Percentiles rank a stretch among this genome's conserved stretches.
Conservation (phyloP, 1,140 invertebrate genomes). For the Homalodisca vitripennis region DNA sequence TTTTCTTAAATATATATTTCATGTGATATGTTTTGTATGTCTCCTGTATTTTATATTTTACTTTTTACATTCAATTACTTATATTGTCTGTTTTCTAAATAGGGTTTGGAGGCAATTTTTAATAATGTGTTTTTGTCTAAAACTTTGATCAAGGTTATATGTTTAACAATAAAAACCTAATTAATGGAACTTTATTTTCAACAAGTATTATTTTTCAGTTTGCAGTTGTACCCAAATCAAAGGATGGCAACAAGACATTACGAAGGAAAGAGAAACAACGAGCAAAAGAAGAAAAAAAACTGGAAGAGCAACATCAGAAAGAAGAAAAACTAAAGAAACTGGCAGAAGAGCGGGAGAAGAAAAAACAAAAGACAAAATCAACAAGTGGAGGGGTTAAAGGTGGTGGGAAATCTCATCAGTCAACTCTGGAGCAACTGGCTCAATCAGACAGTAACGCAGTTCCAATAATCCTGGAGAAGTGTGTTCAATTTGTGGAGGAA, state of each 20-base stretch:
- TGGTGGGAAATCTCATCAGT: constrained; percentile 47
- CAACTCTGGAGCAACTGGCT: constrained; percentile 60
- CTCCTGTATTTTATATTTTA: too few species aligned
- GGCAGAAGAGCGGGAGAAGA: constrained; percentile 71
- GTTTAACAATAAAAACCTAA: too few species aligned
- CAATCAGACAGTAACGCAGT: constrained; percentile 80
- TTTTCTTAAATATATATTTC: too few species aligned
- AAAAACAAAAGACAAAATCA: constrained; percentile 62
- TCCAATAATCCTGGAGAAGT: constrained; percentile 92
- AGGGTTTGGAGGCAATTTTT: too few species aligned
- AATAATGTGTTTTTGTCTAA: too few species aligned
- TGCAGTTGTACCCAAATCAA: constrained; percentile 59
- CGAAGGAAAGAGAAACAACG: constrained; percentile 71
- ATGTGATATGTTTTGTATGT: too few species aligned
- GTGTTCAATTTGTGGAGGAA: constrained; percentile 92
- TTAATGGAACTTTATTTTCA: too few species aligned
- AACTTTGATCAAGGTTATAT: too few species aligned
- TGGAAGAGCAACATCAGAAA: constrained; percentile 69
- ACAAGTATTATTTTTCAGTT: constrained; percentile 50
- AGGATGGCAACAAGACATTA: constrained; percentile 64
- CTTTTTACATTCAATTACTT: too few species aligned
- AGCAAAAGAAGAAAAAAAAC: constrained; percentile 74
- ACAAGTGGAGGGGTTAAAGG: constrained; percentile 53
- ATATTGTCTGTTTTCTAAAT: too few species aligned
- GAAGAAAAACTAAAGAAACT: constrained; percentile 70